phyloP scores from a whole-genome alignment of 1,140 invertebrate species.

The Pseudomyrmex dendroicus region DNA sequence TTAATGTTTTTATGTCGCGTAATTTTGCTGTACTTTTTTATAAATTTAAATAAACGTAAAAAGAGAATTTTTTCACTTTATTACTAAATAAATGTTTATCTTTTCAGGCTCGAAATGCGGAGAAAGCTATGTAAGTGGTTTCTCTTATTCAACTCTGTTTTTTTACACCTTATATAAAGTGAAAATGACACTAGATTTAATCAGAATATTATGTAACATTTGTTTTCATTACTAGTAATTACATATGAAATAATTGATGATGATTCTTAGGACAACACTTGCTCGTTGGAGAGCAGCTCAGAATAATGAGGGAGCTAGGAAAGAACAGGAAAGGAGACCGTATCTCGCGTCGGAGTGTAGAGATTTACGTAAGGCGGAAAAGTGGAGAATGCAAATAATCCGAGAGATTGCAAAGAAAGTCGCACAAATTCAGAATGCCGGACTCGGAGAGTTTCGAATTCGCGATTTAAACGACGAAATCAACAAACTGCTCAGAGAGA shows the following conservation, averaged over 20 bases:
- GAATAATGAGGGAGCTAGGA: constrained; percentile 91
- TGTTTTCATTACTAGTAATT: too few relatives aligned
- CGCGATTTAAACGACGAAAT: constrained; percentile 99
- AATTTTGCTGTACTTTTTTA: too few relatives aligned
- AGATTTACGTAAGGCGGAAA: constrained; percentile 95
- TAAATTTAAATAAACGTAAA: too few relatives aligned
- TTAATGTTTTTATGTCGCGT: too few relatives aligned
- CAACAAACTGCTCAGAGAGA: constrained; percentile 98
- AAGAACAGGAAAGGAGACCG: constrained; percentile 93
- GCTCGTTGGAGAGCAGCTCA: constrained; percentile 98
- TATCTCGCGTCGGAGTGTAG: constrained; percentile 97
- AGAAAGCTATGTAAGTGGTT: too few relatives aligned
- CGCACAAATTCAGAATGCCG: constrained; percentile 99
- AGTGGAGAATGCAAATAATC: constrained; percentile 98
- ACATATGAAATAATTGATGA: neutral
- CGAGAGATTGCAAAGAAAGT: constrained; percentile 99
- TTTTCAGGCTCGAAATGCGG: too few relatives aligned
- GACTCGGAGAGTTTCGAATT: constrained; percentile 98
- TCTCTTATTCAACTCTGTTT: too few relatives aligned
- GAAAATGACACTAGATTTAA: too few relatives aligned
- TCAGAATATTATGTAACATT: too few relatives aligned
- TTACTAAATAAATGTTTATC: too few relatives aligned
- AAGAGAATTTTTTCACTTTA: too few relatives aligned
- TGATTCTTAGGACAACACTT: constrained; percentile 93
- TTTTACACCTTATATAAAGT: too few relatives aligned